A percentile compares a stretch with the other conserved stretches of the same genome.
phyloP scores from a whole-genome alignment of 2,797 vertebrate species.

The Stomatorhinus walkeri region DNA sequence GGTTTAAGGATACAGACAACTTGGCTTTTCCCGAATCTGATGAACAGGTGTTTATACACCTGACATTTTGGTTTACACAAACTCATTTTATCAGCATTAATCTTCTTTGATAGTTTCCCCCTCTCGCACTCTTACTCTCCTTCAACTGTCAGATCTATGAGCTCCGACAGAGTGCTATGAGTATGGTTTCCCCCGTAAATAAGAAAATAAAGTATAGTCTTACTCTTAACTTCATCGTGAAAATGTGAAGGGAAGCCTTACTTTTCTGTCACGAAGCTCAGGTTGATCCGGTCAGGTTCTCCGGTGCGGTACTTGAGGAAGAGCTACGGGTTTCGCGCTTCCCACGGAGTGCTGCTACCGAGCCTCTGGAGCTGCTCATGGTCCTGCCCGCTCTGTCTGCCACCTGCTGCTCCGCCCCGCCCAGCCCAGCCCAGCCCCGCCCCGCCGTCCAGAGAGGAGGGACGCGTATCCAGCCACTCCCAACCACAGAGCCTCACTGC shows the following conservation, averaged over 20 bases:
- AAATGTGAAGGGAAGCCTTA: conserved; percentile 1
- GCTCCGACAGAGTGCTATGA: neutral
- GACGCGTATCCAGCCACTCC: neutral
- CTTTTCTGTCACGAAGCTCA: conserved; percentile 4
- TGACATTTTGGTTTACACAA: neutral
- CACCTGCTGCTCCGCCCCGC: conserved; percentile 20
- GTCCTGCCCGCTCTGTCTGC: neutral
- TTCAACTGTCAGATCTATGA: neutral
- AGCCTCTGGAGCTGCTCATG: neutral
- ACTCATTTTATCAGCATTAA: neutral
- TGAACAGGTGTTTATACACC: neutral
- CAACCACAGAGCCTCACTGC: neutral
- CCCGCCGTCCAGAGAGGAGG: neutral
- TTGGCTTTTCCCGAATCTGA: neutral
- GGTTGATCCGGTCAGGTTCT: neutral
- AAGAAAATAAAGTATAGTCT: neutral
- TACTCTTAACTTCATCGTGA: neutral
- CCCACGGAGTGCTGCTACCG: neutral
- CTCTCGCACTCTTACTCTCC: neutral
- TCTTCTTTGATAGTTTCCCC: neutral
- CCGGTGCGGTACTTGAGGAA: neutral
- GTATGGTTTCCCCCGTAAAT: neutral
- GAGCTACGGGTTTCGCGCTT: neutral
- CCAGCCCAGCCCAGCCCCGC: conserved; percentile 9
- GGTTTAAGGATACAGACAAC: neutral